Evolutionary conservation across 2,888 invertebrate species (phyloP).

Genomic region (Venusia cambrica): DNA sequence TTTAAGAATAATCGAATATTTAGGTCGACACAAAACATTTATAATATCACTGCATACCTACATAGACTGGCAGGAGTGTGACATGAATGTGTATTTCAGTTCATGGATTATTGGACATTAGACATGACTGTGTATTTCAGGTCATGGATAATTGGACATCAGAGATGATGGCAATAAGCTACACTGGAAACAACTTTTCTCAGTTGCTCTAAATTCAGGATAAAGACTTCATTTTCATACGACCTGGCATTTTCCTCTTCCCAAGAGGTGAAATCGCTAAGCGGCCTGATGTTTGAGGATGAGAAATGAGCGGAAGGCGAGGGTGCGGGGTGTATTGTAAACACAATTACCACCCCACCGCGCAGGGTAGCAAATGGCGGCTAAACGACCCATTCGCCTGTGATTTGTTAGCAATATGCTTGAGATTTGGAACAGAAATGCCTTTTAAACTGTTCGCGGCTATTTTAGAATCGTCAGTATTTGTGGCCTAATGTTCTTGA

Average conservation of each 20-base stretch:
- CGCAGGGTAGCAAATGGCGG: slow-evolving; percentile 69
- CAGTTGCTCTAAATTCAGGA: neutral
- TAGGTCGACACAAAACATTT: no score
- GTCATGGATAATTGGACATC: no score
- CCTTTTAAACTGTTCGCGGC: slow-evolving; percentile 57
- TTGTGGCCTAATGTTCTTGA: slow-evolving; percentile 29
- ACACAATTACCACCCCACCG: slow-evolving; percentile 66
- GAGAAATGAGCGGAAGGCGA: slow-evolving; percentile 68
- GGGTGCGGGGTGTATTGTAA: slow-evolving; percentile 57
- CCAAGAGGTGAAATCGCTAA: slow-evolving; percentile 67
- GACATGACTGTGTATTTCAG: no score
- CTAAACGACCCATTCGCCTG: slow-evolving; percentile 78
- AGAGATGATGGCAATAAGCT: no score
- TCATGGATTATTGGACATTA: no score
- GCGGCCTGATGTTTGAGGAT: slow-evolving; percentile 67
- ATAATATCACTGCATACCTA: no score
- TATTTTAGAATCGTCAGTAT: slow-evolving; percentile 39
- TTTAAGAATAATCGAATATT: no score
- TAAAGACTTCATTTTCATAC: slow-evolving; percentile 27
- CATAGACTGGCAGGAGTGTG: no score
- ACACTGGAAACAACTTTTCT: neutral
- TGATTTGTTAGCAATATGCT: slow-evolving; percentile 80
- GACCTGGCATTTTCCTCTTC: slow-evolving; percentile 48
- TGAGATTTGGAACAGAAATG: slow-evolving; percentile 71
- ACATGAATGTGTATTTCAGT: no score